A percentile compares a stretch with the other conserved stretches of the same genome.
Conservation (phyloP, 2,797 vertebrate genomes). For the Danio kyathit region DNA sequence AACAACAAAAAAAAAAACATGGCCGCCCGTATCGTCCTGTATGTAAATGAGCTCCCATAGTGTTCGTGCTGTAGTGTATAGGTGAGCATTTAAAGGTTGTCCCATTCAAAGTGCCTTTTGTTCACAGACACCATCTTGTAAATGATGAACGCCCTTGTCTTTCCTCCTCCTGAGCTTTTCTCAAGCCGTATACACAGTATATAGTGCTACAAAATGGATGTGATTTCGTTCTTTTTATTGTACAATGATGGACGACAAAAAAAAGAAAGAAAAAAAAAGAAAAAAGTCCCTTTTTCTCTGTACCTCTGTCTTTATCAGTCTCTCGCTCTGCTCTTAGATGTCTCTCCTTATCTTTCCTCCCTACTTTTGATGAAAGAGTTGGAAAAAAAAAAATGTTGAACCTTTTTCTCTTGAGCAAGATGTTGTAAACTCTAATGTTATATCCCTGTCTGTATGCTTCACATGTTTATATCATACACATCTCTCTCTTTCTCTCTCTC, state of each 20-base stretch:
- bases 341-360: constrained; percentile 69
- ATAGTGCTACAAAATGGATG: constrained; percentile 90
- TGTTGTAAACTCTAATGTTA: constrained; percentile 89
- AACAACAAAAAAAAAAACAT: constrained; percentile 2
- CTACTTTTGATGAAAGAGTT: constrained; percentile 73
- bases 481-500: constrained; percentile 51
- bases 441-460: constrained; percentile 86
- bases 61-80: constrained; percentile 85
- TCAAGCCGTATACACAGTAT: constrained; percentile 75
- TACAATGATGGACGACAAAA: constrained; percentile 75
- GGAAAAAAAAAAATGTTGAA: constrained; percentile 68
- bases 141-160: constrained; percentile 72
- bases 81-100: constrained; percentile 86
- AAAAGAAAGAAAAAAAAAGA: constrained; percentile 75
- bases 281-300: constrained; percentile 78
- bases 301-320: constrained; percentile 72
- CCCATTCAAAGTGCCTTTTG: constrained; percentile 88
- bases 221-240: constrained; percentile 87
- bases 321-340: constrained; percentile 73
- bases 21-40: constrained; percentile 34
- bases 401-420: constrained; percentile 86
- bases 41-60: constrained; percentile 82
- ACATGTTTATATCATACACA: constrained; percentile 84
- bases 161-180: constrained; percentile 71
- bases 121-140: constrained; percentile 85